phyloP scores from a whole-genome alignment of 2,888 invertebrate genomes.

The Drymonia ruficornis region DNA sequence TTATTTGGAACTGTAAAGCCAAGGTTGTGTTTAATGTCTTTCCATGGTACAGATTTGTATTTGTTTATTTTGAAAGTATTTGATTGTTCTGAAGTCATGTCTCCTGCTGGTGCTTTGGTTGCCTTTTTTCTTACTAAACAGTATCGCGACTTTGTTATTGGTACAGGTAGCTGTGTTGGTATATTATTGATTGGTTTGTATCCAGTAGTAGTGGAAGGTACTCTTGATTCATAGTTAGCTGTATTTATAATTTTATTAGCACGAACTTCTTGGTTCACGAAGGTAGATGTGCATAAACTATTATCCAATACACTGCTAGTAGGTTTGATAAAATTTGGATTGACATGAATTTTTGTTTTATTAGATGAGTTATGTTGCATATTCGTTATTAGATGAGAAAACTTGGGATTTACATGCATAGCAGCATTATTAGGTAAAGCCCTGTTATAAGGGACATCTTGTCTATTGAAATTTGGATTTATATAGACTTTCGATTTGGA shows the following conservation, averaged over 20 bases:
- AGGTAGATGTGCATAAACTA: background rate
- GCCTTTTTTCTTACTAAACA: conserved; percentile 55
- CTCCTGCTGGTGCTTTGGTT: conserved; percentile 23
- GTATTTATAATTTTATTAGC: background rate
- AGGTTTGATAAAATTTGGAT: conserved; percentile 71
- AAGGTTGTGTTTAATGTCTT: conserved; percentile 52
- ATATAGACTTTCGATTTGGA: conserved; percentile 64
- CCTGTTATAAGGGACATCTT: conserved; percentile 10
- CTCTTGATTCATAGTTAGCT: background rate
- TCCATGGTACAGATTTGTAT: conserved; percentile 68
- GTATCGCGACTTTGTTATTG: conserved; percentile 55
- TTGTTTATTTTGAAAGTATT: conserved; percentile 66
- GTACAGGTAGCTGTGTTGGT: conserved; percentile 10
- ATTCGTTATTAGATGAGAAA: conserved; percentile 42
- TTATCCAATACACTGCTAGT: conserved; percentile 10
- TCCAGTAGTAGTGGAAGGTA: background rate
- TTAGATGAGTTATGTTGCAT: conserved; percentile 21
- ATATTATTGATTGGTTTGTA: background rate
- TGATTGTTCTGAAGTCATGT: conserved; percentile 22
- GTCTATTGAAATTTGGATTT: conserved; percentile 73
- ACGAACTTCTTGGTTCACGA: background rate
- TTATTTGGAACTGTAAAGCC: conserved; percentile 17
- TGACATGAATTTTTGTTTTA: conserved; percentile 72
- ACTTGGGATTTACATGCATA: conserved; percentile 68
- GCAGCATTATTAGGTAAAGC: conserved; percentile 24